Conservation (phyloP, 2,797 vertebrate genomes). For the Pitangus sulphuratus region DNA sequence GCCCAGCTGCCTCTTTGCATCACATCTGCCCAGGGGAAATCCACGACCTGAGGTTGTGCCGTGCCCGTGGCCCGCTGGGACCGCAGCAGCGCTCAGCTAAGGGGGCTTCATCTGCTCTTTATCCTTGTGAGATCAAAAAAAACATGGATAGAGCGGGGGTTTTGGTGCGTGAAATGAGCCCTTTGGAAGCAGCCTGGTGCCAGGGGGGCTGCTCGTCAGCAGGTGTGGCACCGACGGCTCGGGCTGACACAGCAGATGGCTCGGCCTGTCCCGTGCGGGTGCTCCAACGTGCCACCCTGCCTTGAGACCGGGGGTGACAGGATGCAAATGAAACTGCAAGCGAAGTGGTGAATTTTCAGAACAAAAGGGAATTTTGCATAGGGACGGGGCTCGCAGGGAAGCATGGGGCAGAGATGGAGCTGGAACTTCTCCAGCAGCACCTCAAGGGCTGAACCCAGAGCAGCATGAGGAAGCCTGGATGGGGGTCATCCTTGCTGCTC, state of each 20-base stretch:
- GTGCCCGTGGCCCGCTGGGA: not conserved
- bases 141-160: not conserved
- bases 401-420: not conserved
- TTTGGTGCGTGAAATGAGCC: not conserved
- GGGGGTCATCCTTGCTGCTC: not conserved
- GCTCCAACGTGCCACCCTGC: not conserved
- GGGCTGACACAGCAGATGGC: not conserved
- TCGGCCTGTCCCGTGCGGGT: not conserved
- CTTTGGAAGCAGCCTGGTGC: not conserved
- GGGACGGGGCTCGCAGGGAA: not conserved
- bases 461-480: not conserved
- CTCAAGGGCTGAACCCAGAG: not conserved
- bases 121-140: not conserved
- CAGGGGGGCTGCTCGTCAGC: not conserved
- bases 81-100: not conserved
- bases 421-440: not conserved
- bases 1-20: not conserved
- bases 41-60: not conserved
- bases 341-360: not conserved
- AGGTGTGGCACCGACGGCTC: accelerated
- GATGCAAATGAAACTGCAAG: not conserved
- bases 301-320: not conserved
- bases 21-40: not conserved
- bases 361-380: not conserved
- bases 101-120: not conserved